Evolutionary conservation across 2,113 vertebrate genomes (phyloP).

Genomic region (Eurystomus gularis): DNA sequence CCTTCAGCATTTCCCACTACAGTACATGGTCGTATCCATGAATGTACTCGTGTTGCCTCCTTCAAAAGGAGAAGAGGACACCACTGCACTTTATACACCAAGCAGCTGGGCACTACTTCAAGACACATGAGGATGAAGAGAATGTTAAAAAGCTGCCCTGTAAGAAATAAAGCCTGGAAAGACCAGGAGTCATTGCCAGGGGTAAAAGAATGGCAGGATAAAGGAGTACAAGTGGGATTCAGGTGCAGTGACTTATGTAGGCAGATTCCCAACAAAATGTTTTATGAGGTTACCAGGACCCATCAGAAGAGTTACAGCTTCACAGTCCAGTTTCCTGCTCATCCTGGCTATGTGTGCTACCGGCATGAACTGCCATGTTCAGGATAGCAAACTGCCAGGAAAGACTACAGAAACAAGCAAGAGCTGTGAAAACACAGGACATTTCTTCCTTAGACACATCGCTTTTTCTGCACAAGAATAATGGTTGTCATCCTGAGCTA

Average conservation of each 20-base stretch:
- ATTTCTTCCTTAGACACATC: background rate
- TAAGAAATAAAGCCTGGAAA: background rate
- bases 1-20: background rate
- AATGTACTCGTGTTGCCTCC: rapidly evolving
- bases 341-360: background rate
- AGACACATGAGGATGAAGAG: background rate
- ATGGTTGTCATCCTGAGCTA: background rate
- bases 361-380: background rate
- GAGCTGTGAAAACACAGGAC: background rate
- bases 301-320: background rate
- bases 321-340: background rate
- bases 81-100: background rate
- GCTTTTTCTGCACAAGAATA: background rate
- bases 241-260: background rate
- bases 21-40: no score
- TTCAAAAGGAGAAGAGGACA: background rate
- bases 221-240: background rate
- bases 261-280: background rate
- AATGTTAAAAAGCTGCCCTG: background rate
- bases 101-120: background rate
- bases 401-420: background rate
- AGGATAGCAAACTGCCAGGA: background rate
- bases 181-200: background rate
- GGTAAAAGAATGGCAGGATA: background rate
- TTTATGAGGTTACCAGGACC: background rate